Evolutionary conservation across 37 sponge, comb jelly and placozoan genomes (phyloP).

Genomic region (Ianthella basta): DNA sequence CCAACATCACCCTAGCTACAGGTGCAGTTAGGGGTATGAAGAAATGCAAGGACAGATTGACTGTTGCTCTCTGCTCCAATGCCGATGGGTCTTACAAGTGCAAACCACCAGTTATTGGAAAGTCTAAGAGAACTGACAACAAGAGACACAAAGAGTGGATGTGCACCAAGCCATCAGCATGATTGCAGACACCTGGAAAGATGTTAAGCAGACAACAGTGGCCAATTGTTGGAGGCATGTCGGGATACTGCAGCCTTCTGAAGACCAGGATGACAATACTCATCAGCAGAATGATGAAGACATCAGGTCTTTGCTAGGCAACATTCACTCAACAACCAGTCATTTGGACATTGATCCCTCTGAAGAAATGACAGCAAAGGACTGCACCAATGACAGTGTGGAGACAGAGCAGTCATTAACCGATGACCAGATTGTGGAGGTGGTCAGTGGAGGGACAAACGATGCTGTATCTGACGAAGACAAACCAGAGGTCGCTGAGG

Average conservation of each 20-base stretch:
- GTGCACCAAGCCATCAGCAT: conserved; percentile 17
- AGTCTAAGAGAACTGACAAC: not conserved
- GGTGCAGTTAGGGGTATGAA: conserved; percentile 24
- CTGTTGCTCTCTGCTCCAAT: conserved; percentile 29
- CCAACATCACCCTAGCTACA: conserved; percentile 27
- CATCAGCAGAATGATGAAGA: not conserved
- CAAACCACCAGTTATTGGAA: conserved; percentile 37
- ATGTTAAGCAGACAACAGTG: conserved; percentile 21
- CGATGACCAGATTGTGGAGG: conserved; percentile 37
- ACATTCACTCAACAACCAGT: not conserved
- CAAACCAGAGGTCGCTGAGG: conserved; percentile 2
- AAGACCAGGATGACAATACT: not conserved
- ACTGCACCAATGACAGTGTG: not conserved
- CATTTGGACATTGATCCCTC: conserved; percentile 1
- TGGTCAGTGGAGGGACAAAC: conserved; percentile 20
- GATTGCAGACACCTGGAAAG: conserved; percentile 21
- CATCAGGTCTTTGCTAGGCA: not conserved
- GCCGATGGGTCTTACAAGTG: conserved; percentile 13
- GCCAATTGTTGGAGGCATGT: conserved; percentile 29
- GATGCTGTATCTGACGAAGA: conserved; percentile 27
- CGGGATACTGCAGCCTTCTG: conserved; percentile 5
- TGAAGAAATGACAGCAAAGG: conserved; percentile 4
- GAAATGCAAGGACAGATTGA: conserved; percentile 36
- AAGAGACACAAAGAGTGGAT: not conserved
- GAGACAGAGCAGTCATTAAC: conserved; percentile 18